Evolutionary conservation across 1,140 invertebrate species (phyloP).

Genomic region (Magallana angulata): DNA sequence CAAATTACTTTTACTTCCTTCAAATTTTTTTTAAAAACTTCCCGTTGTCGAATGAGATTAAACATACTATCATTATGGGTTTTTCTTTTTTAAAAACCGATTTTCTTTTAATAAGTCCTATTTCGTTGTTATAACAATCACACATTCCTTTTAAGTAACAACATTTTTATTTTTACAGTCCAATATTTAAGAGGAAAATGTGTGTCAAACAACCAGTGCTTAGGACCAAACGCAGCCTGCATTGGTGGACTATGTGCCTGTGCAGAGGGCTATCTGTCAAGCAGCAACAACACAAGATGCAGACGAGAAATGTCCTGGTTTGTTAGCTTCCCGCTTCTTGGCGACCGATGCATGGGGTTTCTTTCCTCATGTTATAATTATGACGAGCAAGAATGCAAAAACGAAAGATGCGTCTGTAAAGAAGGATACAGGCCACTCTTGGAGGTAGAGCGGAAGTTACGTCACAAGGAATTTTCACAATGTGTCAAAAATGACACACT

Average conservation of each 20-base stretch:
- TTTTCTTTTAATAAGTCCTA: too few relatives aligned
- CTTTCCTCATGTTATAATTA: slow-evolving; percentile 43
- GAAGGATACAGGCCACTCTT: neutral
- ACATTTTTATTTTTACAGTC: slow-evolving; percentile 9
- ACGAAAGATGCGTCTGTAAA: slow-evolving; percentile 43
- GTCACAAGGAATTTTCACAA: slow-evolving; percentile 5
- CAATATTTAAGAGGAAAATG: slow-evolving; percentile 9
- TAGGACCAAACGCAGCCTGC: slow-evolving; percentile 41
- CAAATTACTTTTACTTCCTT: too few relatives aligned
- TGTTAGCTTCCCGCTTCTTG: slow-evolving; percentile 44
- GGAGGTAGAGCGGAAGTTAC: neutral
- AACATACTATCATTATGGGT: too few relatives aligned
- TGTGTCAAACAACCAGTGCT: neutral
- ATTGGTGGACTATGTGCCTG: neutral
- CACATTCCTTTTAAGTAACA: too few relatives aligned
- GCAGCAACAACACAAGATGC: slow-evolving; percentile 24
- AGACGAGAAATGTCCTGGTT: slow-evolving; percentile 44
- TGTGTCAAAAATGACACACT: slow-evolving; percentile 11
- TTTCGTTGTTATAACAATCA: too few relatives aligned
- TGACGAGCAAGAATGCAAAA: slow-evolving; percentile 37
- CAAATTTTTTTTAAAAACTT: too few relatives aligned
- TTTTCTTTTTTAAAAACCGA: too few relatives aligned
- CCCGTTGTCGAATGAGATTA: too few relatives aligned
- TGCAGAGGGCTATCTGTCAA: slow-evolving; percentile 15
- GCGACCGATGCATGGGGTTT: slow-evolving; percentile 28